These are phyloP conservation scores for Chalcosyrphus nemorum DNA, from an alignment of 2,888 invertebrate species.

Conservation along the genomic window DNA sequence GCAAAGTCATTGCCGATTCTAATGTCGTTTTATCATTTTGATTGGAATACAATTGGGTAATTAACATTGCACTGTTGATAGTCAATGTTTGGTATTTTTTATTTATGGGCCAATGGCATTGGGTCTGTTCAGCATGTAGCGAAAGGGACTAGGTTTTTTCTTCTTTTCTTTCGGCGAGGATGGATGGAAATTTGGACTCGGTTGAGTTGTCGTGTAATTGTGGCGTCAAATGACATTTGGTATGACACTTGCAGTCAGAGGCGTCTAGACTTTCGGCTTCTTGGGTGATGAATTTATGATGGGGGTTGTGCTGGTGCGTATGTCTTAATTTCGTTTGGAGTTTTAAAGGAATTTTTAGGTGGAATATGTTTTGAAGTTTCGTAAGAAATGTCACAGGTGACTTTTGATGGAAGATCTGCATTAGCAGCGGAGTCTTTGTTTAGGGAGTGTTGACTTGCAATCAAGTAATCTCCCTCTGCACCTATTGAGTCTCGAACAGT, in stretches of 20 bases:
- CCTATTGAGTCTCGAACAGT: too few species aligned
- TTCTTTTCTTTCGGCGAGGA: background rate
- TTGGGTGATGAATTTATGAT: slow-evolving; percentile 61
- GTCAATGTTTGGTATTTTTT: slow-evolving; percentile 63
- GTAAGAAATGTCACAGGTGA: background rate
- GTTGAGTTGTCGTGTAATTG: slow-evolving; percentile 68
- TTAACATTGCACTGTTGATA: slow-evolving; percentile 72
- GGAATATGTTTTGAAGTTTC: background rate
- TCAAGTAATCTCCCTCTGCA: too few species aligned
- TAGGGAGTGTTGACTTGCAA: too few species aligned
- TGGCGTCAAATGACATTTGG: slow-evolving; percentile 65
- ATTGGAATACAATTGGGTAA: slow-evolving; percentile 73
- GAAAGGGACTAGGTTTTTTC: background rate
- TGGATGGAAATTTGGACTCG: slow-evolving; percentile 47
- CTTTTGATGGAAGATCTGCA: background rate
- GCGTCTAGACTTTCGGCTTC: slow-evolving; percentile 54
- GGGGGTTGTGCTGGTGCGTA: background rate
- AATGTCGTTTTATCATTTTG: slow-evolving; percentile 73
- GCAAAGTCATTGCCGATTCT: slow-evolving; percentile 72
- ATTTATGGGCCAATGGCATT: slow-evolving; percentile 72
- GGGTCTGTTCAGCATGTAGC: slow-evolving; percentile 10
- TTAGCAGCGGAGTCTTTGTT: too few species aligned
- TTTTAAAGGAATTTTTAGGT: background rate
- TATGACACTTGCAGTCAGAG: slow-evolving; percentile 62
- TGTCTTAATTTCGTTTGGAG: background rate